A percentile compares a stretch with the other conserved stretches of the same genome.
phyloP scores from a whole-genome alignment of 2,888 invertebrate genomes.

The Rotaria magnacalcarata region DNA sequence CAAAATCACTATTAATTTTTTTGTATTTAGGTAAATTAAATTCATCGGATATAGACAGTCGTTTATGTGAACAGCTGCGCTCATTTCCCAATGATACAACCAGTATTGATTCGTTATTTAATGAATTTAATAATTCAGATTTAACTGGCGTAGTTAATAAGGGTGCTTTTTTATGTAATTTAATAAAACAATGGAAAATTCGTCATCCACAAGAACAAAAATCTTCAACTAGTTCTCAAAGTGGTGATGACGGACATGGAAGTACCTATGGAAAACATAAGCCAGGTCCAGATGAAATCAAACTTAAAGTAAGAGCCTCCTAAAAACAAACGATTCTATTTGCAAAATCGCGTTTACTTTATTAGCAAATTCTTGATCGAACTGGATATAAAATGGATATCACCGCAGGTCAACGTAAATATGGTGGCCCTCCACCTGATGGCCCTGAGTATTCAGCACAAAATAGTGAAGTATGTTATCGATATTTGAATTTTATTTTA shows the following conservation, averaged over 20 bases:
- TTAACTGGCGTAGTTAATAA: conserved; percentile 98
- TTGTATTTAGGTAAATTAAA: neutral
- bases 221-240: neutral
- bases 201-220: conserved; percentile 48
- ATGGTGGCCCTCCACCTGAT: conserved; percentile 94
- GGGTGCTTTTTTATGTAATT: conserved; percentile 96
- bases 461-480: conserved; percentile 49
- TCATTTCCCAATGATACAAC: neutral
- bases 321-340: no score
- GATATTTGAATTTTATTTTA: conserved; percentile 24
- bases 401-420: conserved; percentile 90
- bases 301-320: conserved; percentile 70
- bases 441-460: conserved; percentile 76
- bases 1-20: neutral
- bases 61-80: neutral
- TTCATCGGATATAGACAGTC: neutral
- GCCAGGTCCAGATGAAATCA: conserved; percentile 91
- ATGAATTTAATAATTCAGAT: conserved; percentile 90
- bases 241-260: conserved; percentile 41
- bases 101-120: neutral
- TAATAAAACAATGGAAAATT: conserved; percentile 78
- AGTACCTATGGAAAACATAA: conserved; percentile 60
- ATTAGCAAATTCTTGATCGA: conserved; percentile 77
- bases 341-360: conserved; percentile 48
- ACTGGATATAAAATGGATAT: conserved; percentile 96